phyloP scores from a whole-genome alignment of 2,113 vertebrate species.

The Asarcornis scutulata region DNA sequence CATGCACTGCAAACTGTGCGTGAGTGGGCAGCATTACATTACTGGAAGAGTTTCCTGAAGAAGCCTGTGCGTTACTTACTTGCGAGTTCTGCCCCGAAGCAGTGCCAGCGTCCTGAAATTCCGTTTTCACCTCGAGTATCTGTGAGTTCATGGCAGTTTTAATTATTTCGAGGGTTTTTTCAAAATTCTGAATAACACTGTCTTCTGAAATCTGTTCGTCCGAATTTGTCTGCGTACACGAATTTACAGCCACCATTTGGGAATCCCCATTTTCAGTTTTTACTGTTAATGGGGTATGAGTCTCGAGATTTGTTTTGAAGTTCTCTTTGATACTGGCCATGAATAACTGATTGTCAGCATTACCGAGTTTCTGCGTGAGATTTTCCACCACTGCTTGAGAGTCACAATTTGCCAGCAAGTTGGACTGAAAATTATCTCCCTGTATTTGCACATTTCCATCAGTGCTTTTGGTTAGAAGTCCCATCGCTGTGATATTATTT shows the following conservation, averaged over 20 bases:
- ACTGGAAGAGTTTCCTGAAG: conserved; percentile 49
- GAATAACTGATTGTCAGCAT: conserved; percentile 87
- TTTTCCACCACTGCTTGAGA: conserved; percentile 80
- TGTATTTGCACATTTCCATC: conserved; percentile 65
- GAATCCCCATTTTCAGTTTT: conserved; percentile 82
- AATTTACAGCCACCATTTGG: conserved; percentile 69
- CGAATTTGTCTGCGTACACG: conserved; percentile 56
- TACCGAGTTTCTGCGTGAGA: conserved; percentile 80
- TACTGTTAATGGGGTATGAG: conserved; percentile 65
- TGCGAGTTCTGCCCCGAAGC: conserved; percentile 66
- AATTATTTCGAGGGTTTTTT: conserved; percentile 82
- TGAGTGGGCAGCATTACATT: conserved; percentile 32
- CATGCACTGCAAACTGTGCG: conserved; percentile 34
- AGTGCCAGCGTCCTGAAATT: conserved; percentile 61
- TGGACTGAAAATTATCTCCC: conserved; percentile 70
- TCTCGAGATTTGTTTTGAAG: conserved; percentile 73
- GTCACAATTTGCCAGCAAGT: conserved; percentile 70
- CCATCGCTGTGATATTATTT: conserved; percentile 64
- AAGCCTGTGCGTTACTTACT: conserved; percentile 54
- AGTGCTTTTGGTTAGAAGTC: conserved; percentile 68
- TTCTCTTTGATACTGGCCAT: conserved; percentile 82
- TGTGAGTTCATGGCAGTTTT: conserved; percentile 81
- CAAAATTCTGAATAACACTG: conserved; percentile 78
- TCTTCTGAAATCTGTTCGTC: conserved; percentile 74
- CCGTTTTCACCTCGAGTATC: conserved; percentile 77